These are phyloP conservation scores for Scelioninae gen. 2 DNA, from an alignment of 2,888 invertebrate species.

Conservation along the genomic window DNA sequence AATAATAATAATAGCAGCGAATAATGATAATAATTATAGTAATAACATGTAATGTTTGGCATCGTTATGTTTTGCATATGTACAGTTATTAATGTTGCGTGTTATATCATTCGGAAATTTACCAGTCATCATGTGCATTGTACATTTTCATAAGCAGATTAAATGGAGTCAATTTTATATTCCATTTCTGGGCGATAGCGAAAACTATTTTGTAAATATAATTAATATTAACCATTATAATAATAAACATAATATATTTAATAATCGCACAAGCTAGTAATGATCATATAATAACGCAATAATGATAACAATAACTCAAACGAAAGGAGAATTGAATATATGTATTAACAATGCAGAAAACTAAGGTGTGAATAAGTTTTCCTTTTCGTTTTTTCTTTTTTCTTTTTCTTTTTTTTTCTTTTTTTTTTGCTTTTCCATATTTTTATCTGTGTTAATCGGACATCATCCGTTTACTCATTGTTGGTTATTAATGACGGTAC, in stretches of 20 bases:
- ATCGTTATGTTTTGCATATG: conserved; percentile 72
- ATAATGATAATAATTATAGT: conserved; percentile 63
- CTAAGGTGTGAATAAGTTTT: conserved; percentile 19
- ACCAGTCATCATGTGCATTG: conserved; percentile 60
- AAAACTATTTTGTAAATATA: conserved; percentile 50
- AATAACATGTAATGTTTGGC: conserved; percentile 73
- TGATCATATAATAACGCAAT: conserved; percentile 56
- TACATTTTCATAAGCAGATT: conserved; percentile 53
- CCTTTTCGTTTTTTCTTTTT: conserved; percentile 4
- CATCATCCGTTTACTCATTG: conserved; percentile 56
- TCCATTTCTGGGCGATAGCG: conserved; percentile 32
- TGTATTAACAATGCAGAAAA: conserved; percentile 28
- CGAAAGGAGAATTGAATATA: conserved; percentile 61
- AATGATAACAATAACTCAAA: conserved; percentile 63
- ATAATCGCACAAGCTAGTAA: conserved; percentile 52
- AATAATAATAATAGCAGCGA: conserved; percentile 62
- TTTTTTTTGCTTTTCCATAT: conserved; percentile 15
- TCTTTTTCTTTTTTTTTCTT: conserved; percentile 14
- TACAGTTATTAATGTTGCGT: conserved; percentile 66
- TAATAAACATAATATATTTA: conserved; percentile 54
- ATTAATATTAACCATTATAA: conserved; percentile 57
- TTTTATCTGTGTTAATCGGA: conserved; percentile 33
- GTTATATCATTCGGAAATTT: conserved; percentile 58
- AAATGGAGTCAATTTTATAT: conserved; percentile 38
- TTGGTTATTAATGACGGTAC: conserved; percentile 47